Evolutionary conservation across 1,140 invertebrate species (phyloP).

Genomic region (Aricia agestis): DNA sequence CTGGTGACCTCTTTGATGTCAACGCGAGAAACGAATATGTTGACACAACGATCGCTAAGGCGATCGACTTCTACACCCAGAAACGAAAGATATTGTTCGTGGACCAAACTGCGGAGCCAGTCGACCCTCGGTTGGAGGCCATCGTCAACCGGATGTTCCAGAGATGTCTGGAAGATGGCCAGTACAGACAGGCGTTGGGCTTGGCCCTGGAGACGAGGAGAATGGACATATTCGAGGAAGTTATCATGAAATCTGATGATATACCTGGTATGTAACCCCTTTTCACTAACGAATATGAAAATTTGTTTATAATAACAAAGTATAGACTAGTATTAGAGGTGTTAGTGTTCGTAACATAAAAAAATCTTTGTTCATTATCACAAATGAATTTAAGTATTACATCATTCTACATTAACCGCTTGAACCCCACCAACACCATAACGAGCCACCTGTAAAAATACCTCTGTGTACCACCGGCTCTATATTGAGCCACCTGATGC

Average conservation of each 20-base stretch:
- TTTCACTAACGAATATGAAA: neutral
- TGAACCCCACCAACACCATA: too few relatives aligned
- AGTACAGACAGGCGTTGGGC: constrained; percentile 95
- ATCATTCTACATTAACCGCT: too few relatives aligned
- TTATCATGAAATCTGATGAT: constrained; percentile 95
- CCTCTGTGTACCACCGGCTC: too few relatives aligned
- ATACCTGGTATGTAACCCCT: constrained; percentile 75
- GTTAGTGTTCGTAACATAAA: too few relatives aligned
- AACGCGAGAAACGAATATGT: constrained; percentile 96
- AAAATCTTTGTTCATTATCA: too few relatives aligned
- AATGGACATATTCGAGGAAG: constrained; percentile 95
- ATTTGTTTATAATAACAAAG: neutral
- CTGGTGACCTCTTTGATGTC: constrained; percentile 95
- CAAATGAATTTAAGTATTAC: too few relatives aligned
- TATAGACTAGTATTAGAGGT: too few relatives aligned
- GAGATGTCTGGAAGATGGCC: constrained; percentile 94
- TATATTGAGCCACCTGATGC: too few relatives aligned
- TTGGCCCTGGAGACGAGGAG: constrained; percentile 95
- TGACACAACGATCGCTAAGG: constrained; percentile 97
- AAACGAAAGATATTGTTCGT: constrained; percentile 82
- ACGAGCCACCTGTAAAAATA: too few relatives aligned
- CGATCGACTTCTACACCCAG: constrained; percentile 96
- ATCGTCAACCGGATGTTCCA: constrained; percentile 99
- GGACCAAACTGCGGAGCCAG: constrained; percentile 79
- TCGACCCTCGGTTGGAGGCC: constrained; percentile 92